Percentiles rank a stretch among this genome's conserved stretches.
Conservation (phyloP, 2,888 invertebrate species). For the Epiperipatus broadwayi region DNA sequence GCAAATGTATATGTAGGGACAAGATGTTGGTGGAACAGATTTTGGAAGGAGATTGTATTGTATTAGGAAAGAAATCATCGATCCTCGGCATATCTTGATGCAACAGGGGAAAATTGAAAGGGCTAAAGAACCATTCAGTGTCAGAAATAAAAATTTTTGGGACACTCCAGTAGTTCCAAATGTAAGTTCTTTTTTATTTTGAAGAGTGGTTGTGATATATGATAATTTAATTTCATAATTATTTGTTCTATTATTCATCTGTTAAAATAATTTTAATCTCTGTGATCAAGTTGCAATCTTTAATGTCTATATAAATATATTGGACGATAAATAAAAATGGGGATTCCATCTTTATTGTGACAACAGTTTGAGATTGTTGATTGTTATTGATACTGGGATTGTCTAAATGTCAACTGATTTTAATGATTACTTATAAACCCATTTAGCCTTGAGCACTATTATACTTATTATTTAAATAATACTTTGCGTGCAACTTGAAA, state of each 20-base stretch:
- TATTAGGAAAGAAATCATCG: slow-evolving; percentile 41
- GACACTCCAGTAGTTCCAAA: slow-evolving; percentile 36
- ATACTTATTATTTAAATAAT: too few species aligned
- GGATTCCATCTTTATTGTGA: too few species aligned
- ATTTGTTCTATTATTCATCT: too few species aligned
- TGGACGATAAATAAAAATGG: too few species aligned
- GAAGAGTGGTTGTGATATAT: neutral
- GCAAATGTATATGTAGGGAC: slow-evolving; percentile 29
- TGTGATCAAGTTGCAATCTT: too few species aligned
- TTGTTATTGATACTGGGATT: too few species aligned
- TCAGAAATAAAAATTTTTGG: slow-evolving; percentile 80
- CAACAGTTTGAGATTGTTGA: too few species aligned
- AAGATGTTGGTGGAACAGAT: slow-evolving; percentile 50
- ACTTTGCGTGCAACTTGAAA: too few species aligned
- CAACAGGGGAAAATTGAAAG: slow-evolving; percentile 50
- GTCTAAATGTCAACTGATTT: too few species aligned
- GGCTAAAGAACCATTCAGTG: slow-evolving; percentile 64
- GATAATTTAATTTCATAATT: slow-evolving; percentile 6
- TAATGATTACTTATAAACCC: too few species aligned
- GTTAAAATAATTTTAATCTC: slow-evolving; percentile 19
- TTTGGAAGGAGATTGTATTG: slow-evolving; percentile 58
- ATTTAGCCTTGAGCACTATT: too few species aligned
- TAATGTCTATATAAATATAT: too few species aligned
- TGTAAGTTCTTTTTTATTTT: slow-evolving; percentile 19
- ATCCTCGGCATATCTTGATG: slow-evolving; percentile 50